These are phyloP conservation scores for Pleuronectes platessa DNA, from an alignment of 2,113 vertebrate species.

Conservation along the genomic window DNA sequence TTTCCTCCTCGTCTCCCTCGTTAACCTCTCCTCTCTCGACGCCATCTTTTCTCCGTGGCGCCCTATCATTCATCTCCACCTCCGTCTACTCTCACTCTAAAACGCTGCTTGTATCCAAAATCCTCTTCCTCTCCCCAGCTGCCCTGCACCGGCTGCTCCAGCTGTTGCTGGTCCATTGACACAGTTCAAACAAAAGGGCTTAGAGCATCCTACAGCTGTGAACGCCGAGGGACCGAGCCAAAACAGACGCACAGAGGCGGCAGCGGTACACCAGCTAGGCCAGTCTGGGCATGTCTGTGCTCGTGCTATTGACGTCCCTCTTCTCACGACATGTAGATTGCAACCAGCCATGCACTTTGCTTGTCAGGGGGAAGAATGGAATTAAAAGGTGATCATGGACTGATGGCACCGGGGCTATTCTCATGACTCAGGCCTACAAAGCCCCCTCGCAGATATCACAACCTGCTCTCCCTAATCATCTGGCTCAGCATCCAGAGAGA, in stretches of 20 bases:
- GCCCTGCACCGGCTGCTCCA: conserved; percentile 71
- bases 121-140: conserved; percentile 70
- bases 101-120: conserved; percentile 67
- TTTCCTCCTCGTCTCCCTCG: conserved; percentile 35
- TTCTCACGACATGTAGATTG: conserved; percentile 2
- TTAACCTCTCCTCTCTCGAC: conserved; percentile 51
- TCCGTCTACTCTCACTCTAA: conserved; percentile 53
- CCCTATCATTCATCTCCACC: conserved; percentile 56
- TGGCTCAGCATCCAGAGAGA: conserved; percentile 56
- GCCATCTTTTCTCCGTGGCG: conserved; percentile 28
- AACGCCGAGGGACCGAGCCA: conserved; percentile 51
- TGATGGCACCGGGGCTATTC: conserved; percentile 17
- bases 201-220: conserved; percentile 72
- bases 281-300: conserved; percentile 32
- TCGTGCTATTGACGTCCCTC: conserved; percentile 30
- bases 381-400: conserved; percentile 33
- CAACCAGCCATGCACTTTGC: conserved; percentile 1
- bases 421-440: conserved; percentile 51
- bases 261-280: conserved; percentile 26
- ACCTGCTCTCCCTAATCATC: conserved; percentile 51
- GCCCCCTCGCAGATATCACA: conserved; percentile 34
- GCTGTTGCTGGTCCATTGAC: conserved; percentile 76
- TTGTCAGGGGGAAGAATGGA: conserved; percentile 1
- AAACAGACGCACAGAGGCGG: conserved; percentile 57
- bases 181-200: conserved; percentile 75